Evolutionary conservation across 2,113 vertebrate genomes (phyloP), one percentile per base, ranked within the genome.

Genomic region (Spea bombifrons): DNA sequence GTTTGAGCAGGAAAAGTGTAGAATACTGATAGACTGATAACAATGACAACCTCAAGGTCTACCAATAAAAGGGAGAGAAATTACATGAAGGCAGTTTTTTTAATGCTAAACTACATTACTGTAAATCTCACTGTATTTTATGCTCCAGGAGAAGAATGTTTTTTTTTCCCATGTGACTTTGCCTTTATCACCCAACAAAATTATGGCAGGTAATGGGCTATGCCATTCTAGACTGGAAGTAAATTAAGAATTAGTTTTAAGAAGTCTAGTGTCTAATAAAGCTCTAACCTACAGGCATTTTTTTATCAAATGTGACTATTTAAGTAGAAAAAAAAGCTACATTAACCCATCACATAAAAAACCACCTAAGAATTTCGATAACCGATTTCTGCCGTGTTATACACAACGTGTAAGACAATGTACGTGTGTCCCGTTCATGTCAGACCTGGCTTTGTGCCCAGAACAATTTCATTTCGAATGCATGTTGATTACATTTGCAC

Each of bases 381-480:
- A 80, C 67, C 64, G 65, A 80, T 80, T 71, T 80, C 57, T 73
- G 15, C 73, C 63, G 73, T 74, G 78, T 74, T 74, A 30, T 30
- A 49, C 65, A 74, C 73, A 66, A 73, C 68, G 53, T 74, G 78
- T 77, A 52, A 80, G 78, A 80, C 78, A 73, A 74, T 77, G 75
- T 81, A 69, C 70, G 86, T 64, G n/a, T 80, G 84, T 16, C 68
- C 53, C 80, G 59, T 64, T 84, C 66, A 83, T 82, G 76, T 67
- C 48, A 9, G 3, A 0, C 0, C 83, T 87, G 87, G 86, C 86
- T 81, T 57, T 9, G 50, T 0, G 82, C 85, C 83, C 16, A 0
- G 70, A 78, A 72, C 75, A 80, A 81, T 84, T 82, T 82, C 61
- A 83, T 82, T 75, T 79, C 73, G 72, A 83, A 71, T 64, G 65